Evolutionary conservation across 2,888 invertebrate species (phyloP), one percentile per base, ranked within the genome.

Genomic region (Acleris emargana): DNA sequence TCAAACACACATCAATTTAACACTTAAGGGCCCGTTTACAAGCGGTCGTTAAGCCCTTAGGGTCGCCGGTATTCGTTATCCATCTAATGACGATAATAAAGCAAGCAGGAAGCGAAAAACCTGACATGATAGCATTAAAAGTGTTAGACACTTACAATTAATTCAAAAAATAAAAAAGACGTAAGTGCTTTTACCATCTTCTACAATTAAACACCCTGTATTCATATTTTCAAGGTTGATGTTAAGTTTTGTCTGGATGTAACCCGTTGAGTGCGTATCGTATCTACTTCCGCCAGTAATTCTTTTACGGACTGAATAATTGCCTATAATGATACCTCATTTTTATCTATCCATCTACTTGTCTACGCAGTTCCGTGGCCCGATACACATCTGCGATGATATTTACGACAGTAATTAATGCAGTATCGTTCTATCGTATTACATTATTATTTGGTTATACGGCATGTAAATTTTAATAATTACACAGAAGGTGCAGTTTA

Each of bases 101-200:
- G 74, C 68, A 73, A 71, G 76, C 73, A 75, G 73, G 76, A 74
- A 69, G 70, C 62, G 64, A 59, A 76, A 74, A 72, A 71, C 64
- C 69, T 75, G 73, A 80, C 77, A 78, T 72, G 77, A 80, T 75
- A 73, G 72, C 74, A 76, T 76, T 78, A 69, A 73, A 74, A 79
- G 79, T 81, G 79, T 82, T 81, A 81, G 78, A 79, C 76, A 71
- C 76, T 76, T 76, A 74, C 72, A 71, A 76, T 77, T 69, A 73
- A 76, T 79, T 77, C 78, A 78, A 78, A 79, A 76, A 78, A 77
- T 66, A 55, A 51, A 57, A 60, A 58, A 49, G 45, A 3, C 52
- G 43, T 45, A 60, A 60, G 38, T 47, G 20, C 17, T 22, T n/a
- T 18, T 17, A 52, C 42, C 20, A 1, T n/a, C 1, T 13, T 49